Evolutionary conservation across 2,797 vertebrate species (phyloP).

Genomic region (Rhinoraja longicauda): DNA sequence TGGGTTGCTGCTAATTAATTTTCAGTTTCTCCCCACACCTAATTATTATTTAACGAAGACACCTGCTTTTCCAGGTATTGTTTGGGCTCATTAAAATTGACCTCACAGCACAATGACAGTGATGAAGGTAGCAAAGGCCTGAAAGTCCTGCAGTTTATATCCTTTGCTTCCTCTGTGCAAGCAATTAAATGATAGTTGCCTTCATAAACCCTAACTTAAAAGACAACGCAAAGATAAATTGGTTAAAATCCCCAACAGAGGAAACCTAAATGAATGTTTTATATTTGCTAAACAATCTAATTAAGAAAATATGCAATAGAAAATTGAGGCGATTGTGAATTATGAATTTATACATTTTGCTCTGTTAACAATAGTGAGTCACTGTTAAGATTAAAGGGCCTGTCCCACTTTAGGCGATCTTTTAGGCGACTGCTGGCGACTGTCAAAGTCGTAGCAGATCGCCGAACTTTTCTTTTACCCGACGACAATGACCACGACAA

Average conservation of each 20-base stretch:
- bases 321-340: constrained; percentile 17
- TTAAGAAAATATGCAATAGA: background rate
- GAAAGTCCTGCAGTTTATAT: constrained; percentile 44
- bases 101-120: constrained; percentile 49
- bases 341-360: constrained; percentile 21
- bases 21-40: constrained; percentile 46
- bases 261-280: background rate
- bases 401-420: too few species aligned
- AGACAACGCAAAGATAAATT: background rate
- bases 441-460: too few species aligned
- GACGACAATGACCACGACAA: too few species aligned
- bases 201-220: background rate
- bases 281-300: background rate
- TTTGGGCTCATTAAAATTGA: constrained; percentile 58
- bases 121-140: constrained; percentile 43
- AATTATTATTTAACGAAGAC: constrained; percentile 65
- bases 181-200: background rate
- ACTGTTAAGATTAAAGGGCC: background rate
- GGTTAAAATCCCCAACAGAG: background rate
- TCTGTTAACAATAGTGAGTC: background rate
- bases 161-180: constrained; percentile 42
- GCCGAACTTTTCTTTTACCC: too few species aligned
- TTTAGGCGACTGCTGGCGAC: too few species aligned
- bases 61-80: constrained; percentile 59
- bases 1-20: constrained; percentile 56